Base-by-base conservation (phyloP, 2,113 vertebrate genomes). In the Dicentrarchus labrax region DNA sequence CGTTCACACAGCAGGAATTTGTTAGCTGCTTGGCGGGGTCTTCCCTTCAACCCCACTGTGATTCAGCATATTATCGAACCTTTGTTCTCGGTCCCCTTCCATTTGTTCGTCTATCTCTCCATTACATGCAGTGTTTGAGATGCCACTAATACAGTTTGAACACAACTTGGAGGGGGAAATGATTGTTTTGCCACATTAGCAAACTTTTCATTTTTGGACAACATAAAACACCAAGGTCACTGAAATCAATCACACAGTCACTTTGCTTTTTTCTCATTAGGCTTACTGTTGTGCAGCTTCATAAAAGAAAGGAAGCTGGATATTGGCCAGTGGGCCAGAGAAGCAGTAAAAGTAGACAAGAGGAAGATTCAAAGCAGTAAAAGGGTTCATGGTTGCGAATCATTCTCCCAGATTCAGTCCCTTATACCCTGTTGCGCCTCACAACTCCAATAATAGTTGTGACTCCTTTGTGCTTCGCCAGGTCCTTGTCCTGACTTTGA, bases 401-500 rank as follows among this genome's bases (percentile, higher is more conserved):
- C 78, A 71, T 81, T 92, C 59, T 87, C 77, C 82, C 72, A 83
- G 36, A 77, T 73, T 84, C 76, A 83, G 60, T 64, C 70, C 65
- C 41, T 22, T 62, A 50, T 59, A 66, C 80, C 77, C 67, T 17
- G 30, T 77, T 74, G 72, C 67, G 43, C 59, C 56, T 80, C 78
- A 75, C 54, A 54, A 39, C 22, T 65, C 77, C 43, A 76, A 70
- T 79, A 86, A 88, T 86, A 87, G 0, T 84, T 91, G 87, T 83
- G 82, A 82, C 78, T 66, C 56, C 53, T 82, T 88, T 85, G 84
- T 86, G 51, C 73, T 82, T 47, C 39, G 71, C 39, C 16, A 36
- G 87, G 67, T 77, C 73, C 80, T 39, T 80, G 83, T 77, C 76
- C 86, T 76, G 72, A 77, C 85, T 85, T 82, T 84, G 89, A 92